Conservation (phyloP, 2,113 vertebrate species). For the Crotalus helleri region DNA sequence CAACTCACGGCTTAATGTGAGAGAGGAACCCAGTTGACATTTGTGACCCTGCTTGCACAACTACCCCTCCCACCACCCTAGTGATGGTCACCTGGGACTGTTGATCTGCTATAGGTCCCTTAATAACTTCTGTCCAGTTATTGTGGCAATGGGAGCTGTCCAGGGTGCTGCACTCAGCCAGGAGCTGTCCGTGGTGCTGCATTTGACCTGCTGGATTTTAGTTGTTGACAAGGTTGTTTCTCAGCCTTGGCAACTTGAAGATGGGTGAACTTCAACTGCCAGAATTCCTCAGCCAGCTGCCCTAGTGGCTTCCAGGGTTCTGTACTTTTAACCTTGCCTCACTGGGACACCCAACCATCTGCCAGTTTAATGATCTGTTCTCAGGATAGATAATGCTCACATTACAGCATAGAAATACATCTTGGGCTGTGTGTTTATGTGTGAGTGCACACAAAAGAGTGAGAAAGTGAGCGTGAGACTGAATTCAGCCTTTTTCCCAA, state of each 20-base stretch:
- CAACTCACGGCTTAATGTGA: not conserved
- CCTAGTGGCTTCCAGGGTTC: not conserved
- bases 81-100: not conserved
- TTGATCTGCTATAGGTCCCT: not conserved
- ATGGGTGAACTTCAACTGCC: not conserved
- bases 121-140: not conserved
- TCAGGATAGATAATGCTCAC: not conserved
- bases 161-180: not conserved
- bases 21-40: not conserved
- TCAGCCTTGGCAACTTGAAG: not conserved
- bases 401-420: not conserved
- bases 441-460: not conserved
- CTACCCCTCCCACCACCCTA: no score
- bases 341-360: constrained; percentile 54
- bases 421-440: not conserved
- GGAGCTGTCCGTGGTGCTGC: not conserved
- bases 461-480: not conserved
- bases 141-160: not conserved
- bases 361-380: constrained; percentile 54
- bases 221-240: not conserved
- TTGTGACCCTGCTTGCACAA: not conserved
- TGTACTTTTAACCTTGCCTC: constrained; percentile 1
- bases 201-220: not conserved
- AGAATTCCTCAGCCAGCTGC: not conserved
- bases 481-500: no score